Conservation (phyloP, 2,113 vertebrate genomes). For the Clarias batrachus region DNA sequence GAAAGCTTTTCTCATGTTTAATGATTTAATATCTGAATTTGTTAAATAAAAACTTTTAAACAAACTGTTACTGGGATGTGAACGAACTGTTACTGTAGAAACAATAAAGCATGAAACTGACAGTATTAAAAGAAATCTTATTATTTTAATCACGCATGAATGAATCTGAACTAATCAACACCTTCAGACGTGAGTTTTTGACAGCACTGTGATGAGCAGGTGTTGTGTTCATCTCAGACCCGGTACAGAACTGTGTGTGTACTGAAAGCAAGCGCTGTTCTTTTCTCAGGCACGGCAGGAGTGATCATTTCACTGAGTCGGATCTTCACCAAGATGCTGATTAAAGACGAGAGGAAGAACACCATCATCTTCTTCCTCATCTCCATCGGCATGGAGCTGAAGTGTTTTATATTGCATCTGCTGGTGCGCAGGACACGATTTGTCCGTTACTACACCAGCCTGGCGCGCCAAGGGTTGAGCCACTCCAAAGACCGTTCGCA, state of each 20-base stretch:
- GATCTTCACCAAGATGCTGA: constrained; percentile 95
- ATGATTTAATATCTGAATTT: not conserved
- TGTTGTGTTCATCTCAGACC: not conserved
- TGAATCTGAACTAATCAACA: not conserved
- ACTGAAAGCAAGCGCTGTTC: not conserved
- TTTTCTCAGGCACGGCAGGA: constrained; percentile 83
- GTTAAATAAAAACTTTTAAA: not conserved
- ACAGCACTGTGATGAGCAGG: not conserved
- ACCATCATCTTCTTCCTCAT: constrained; percentile 97
- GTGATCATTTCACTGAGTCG: constrained; percentile 95
- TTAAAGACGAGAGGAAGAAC: constrained; percentile 85
- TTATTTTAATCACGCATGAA: not conserved
- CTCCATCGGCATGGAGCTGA: constrained; percentile 89
- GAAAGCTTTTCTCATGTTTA: not conserved
- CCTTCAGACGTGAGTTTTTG: not conserved
- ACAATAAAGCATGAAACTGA: not conserved
- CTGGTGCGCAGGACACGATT: constrained; percentile 87
- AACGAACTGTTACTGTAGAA: not conserved
- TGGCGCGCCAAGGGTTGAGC: constrained; percentile 63
- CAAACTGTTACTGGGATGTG: not conserved
- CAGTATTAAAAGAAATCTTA: not conserved
- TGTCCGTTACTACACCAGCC: constrained; percentile 82
- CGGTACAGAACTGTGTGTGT: not conserved
- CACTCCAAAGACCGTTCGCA: constrained; percentile 59
- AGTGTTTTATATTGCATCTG: constrained; percentile 91